Evolutionary conservation across 2,113 vertebrate species (phyloP).

Genomic region (Anguilla rostrata): DNA sequence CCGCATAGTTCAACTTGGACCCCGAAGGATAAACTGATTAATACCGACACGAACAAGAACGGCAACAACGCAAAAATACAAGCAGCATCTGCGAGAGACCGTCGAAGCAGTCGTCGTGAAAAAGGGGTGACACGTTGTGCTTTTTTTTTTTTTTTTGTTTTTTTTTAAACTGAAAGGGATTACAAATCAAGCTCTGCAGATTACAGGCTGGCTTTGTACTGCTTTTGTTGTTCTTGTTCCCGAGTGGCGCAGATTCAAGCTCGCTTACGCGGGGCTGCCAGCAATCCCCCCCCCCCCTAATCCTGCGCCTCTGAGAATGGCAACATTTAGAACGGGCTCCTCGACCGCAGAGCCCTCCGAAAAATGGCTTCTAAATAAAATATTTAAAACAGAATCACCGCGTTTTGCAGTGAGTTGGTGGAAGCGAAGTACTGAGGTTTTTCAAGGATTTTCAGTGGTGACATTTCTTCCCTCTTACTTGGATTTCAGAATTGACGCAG

Average conservation of each 20-base stretch:
- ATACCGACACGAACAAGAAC: too few relatives aligned
- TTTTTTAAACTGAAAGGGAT: neutral
- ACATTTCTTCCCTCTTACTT: too few relatives aligned
- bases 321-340: neutral
- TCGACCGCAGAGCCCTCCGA: neutral
- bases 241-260: neutral
- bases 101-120: neutral
- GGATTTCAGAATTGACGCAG: too few relatives aligned
- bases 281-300: neutral
- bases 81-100: neutral
- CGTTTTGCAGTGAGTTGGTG: neutral
- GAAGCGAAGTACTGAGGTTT: neutral
- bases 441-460: too few relatives aligned
- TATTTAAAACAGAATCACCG: neutral
- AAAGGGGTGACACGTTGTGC: neutral
- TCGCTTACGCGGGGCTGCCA: neutral
- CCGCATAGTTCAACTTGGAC: too few relatives aligned
- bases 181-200: neutral
- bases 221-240: neutral
- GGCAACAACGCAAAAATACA: too few relatives aligned
- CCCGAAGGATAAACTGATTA: too few relatives aligned
- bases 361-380: neutral
- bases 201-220: conserved; percentile 6
- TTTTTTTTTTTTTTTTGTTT: conserved; percentile 9
- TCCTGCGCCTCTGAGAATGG: neutral